Evolutionary conservation across 2,113 vertebrate genomes (phyloP), one percentile per base, ranked within the genome.

Genomic region (Scomber japonicus): DNA sequence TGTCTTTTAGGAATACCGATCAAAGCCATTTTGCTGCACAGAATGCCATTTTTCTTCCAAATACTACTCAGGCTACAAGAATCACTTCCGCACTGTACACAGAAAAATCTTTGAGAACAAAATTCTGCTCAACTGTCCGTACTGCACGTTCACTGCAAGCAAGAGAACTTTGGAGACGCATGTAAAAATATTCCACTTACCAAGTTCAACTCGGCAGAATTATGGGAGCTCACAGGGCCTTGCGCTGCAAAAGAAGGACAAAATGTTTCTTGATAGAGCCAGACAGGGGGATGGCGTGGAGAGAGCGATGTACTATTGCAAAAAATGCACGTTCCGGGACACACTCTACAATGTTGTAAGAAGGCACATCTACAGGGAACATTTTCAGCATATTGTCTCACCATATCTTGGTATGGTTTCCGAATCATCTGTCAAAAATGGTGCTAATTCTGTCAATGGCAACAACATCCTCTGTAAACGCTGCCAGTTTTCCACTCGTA

Each of bases 341-440:
- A 95, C 96, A 74, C 96, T 99, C 27, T 99, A 99, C 77, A 98
- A 99, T 86, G 96, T 98, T 80, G 98, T 99, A 83, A 96, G 97
- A 89, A 96, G 97, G 91, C 98, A 99, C 94, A 99, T 99, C 91
- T 99, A 99, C 96, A 97, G 98, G 95, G 97, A 99, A 96, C 98
- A 99, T 94, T 99, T 99, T 94, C 97, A 98, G 91, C 98, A 99
- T 24, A 96, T 99, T 88, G 97, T 97, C 66, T 95, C 97, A 77
- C 97, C 97, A 68, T 99, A 99, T 69, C 89, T 99, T 86, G 96
- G 96, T 16, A 96, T 96, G 94, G 94, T 96, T 84, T 93, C 96
- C 5, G 96, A 99, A 27, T 96, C 97, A 30, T 96, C 96, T 9
- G 93, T 97, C 78, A 98, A 97, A 62, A 97, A 97, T 67, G 96